These are phyloP conservation scores for Neodiprion virginianus DNA, from an alignment of 1,140 invertebrate genomes.

Conservation along the genomic window DNA sequence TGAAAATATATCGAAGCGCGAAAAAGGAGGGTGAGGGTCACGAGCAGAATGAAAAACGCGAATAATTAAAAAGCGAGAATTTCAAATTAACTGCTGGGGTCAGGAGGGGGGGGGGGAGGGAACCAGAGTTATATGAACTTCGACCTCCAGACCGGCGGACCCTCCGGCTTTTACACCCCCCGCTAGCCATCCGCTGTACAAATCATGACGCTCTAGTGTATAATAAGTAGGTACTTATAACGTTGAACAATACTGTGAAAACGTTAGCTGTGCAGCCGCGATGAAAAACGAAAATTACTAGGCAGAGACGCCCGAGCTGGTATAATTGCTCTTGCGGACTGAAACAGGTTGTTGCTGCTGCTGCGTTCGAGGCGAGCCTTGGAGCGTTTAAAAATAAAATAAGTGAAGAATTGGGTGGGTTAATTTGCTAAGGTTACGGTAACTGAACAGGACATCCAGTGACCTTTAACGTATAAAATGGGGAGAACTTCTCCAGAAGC, in stretches of 20 bases:
- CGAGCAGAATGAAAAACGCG: conserved; percentile 25
- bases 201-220: conserved; percentile 29
- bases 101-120: conserved; percentile 11
- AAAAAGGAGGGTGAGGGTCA: background rate
- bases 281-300: too few species aligned
- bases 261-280: background rate
- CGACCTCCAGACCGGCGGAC: conserved; percentile 33
- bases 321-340: too few species aligned
- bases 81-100: background rate
- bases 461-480: too few species aligned
- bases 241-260: background rate
- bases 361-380: too few species aligned
- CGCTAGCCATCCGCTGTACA: conserved; percentile 34
- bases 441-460: too few species aligned
- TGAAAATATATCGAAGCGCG: too few species aligned
- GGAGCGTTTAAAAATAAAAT: too few species aligned
- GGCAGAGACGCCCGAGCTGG: too few species aligned
- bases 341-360: too few species aligned
- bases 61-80: conserved; percentile 26
- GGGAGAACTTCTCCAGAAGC: too few species aligned
- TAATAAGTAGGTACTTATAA: conserved; percentile 2
- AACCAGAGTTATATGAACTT: conserved; percentile 13
- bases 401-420: too few species aligned
- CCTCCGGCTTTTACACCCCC: conserved; percentile 32
- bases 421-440: too few species aligned